Conservation (phyloP, 2,113 vertebrate species). For the Terrapene triunguis region DNA sequence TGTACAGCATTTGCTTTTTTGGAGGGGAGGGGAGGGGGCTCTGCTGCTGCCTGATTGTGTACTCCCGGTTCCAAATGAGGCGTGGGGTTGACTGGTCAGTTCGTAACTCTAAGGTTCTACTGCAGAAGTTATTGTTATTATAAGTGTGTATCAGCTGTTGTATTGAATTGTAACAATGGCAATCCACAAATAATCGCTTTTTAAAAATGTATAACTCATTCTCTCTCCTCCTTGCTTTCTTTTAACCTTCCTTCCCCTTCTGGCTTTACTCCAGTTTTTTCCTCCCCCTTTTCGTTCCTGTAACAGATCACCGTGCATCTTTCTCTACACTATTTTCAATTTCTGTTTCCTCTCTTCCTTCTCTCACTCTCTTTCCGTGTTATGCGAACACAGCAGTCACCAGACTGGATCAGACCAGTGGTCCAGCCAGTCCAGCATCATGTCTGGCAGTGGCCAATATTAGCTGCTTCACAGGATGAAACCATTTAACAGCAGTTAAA, state of each 20-base stretch:
- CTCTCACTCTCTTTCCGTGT: neutral
- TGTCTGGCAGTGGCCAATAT: neutral
- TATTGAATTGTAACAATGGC: neutral
- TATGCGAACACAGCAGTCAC: neutral
- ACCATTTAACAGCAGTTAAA: no score
- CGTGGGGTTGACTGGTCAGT: no score
- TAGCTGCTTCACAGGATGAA: neutral
- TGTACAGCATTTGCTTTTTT: no score
- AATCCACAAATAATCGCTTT: neutral
- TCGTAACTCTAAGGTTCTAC: no score
- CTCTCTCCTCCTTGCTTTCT: neutral
- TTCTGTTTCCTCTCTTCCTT: neutral
- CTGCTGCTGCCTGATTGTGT: no score
- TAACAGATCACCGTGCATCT: neutral
- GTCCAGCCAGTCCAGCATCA: neutral
- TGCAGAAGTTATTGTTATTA: no score
- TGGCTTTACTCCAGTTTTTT: neutral
- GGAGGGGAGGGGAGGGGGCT: no score
- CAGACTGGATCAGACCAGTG: neutral
- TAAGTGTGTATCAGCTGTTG: neutral
- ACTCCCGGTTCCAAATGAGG: no score
- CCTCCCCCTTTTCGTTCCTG: neutral
- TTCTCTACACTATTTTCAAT: neutral
- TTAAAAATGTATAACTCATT: neutral
- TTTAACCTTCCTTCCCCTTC: neutral